Percentiles rank a stretch among this genome's conserved stretches.
phyloP scores from a whole-genome alignment of 2,888 invertebrate species.

The Acrobasis consociella region DNA sequence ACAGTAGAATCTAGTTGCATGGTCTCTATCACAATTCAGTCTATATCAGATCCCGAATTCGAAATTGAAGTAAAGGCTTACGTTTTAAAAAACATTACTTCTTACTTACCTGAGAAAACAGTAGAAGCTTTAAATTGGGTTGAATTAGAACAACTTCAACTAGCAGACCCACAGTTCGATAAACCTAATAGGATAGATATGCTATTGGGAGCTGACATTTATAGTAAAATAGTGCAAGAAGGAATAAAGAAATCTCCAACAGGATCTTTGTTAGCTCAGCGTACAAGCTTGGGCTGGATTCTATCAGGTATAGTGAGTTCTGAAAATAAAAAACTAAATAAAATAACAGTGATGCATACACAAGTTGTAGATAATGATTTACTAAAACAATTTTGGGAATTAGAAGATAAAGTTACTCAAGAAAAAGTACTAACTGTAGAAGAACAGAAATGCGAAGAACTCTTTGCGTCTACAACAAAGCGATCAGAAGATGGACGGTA shows the following conservation, averaged over 20 bases:
- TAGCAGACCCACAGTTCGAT: constrained; percentile 27
- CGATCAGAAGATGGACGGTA: too few relatives aligned
- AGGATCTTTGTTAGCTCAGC: neutral
- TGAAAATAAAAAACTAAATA: too few relatives aligned
- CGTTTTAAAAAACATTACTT: constrained; percentile 17
- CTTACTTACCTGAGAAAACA: constrained; percentile 8
- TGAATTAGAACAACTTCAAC: constrained; percentile 13
- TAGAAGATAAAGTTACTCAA: too few relatives aligned
- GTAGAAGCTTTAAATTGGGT: constrained; percentile 2
- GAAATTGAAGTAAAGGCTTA: constrained; percentile 17
- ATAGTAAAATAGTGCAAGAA: constrained; percentile 23
- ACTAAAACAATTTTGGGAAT: too few relatives aligned
- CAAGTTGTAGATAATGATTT: too few relatives aligned
- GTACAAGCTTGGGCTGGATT: too few relatives aligned
- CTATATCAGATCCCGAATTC: constrained; percentile 27
- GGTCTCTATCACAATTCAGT: constrained; percentile 29
- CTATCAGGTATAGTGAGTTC: too few relatives aligned
- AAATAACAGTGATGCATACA: too few relatives aligned
- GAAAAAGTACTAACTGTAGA: too few relatives aligned
- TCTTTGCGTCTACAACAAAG: too few relatives aligned
- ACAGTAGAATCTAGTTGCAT: neutral
- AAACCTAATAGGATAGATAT: constrained; percentile 26
- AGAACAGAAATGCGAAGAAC: too few relatives aligned
- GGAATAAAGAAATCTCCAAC: constrained; percentile 20
- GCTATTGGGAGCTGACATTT: constrained; percentile 28